Base-by-base conservation (phyloP, 2,888 invertebrate species). In the Calameuta idolon region DNA sequence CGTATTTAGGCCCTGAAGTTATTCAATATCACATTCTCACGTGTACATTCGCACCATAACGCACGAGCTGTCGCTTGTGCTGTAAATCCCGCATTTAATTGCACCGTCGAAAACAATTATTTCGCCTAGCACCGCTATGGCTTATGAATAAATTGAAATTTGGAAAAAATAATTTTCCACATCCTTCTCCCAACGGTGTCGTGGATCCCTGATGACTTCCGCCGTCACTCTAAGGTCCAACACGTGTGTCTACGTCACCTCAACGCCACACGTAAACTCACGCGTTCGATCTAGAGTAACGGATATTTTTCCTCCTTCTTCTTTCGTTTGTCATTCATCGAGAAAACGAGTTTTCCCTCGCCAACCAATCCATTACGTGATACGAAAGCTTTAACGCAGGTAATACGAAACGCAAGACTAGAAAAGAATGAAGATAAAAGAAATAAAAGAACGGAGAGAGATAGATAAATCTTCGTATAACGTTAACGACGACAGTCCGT, bases 171-270 rank as follows among this genome's bases (percentile, higher is more conserved):
- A 5, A 15, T 40, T 40, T 1, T 40, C 23, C 40, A 1, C 23
- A 40, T 4, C 4, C 15, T 12, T 12, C 37, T 37, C 15, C 1
- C 37, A 15, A 15, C 12, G 37, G 4, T 3, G 15, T 37, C 15
- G 15, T 40, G 4, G 40, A 40, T 75, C 77, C 35, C 77, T 79
- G 87, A 35, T 81, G 85, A 69, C 77, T 74, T 78, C 75, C 83
- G 87, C 89, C 85, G 83, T 85, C 85, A 84, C 90, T 91, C 89
- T 91, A 90, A 90, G 89, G 90, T 91, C 91, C 90, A 91, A 91
- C 91, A 90, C 91, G 90, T 90, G 90, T 87, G 91, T 91, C 91
- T 91, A 91, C 91, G 91, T 91, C 86, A 86, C 87, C 85, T 87
- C 83, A 89, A 82, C 86, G 82, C 86, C 88, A 90, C 89, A 91